Base-by-base conservation (phyloP, 2,113 vertebrate genomes). In the Chloebia gouldiae region DNA sequence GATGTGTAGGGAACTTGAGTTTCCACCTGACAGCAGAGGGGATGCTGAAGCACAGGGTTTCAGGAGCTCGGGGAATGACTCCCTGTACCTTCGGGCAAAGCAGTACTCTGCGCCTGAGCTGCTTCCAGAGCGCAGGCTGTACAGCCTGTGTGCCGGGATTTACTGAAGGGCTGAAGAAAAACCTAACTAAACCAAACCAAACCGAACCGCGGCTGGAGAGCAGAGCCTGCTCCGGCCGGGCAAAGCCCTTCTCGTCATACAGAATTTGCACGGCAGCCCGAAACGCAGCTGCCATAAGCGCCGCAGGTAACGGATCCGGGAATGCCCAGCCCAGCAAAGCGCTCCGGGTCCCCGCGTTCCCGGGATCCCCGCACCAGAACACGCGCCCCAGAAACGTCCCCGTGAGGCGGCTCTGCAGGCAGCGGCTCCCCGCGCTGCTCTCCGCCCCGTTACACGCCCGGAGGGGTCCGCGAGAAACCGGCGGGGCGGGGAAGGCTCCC, bases 1-100 rank as follows among this genome's bases (percentile, higher is more conserved):
- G 2, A 9, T 2, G 44, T 1, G 1, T 1, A 10, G 0, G 1
- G 35, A 87, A 9, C 1, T 0, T 0, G 24, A 83, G 53, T 12
- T 11, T 22, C 47, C 51, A 6, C 3, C 63, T 6, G 4, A 8
- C 3, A 9, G 5, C 6, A 8, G 16, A 3, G 39, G 7, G 5
- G 11, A 20, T 7, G 4, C 14, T 7, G 12, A 22, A 13, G n/a
- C 5, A 0, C 11, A 9, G 70, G 35, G 15, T n/a, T 31, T 39
- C 64, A 11, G 73, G 25, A 91, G 40, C 40, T 40, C 50, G 5
- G 12, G 3, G 80, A 11, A 7, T 9, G 40, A 42, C 49, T 92
- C 84, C 42, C 79, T 1, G 47, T 2, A 13, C 77, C 53, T 54
- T 21, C 10, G 59, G 73, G 85, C 59, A 50, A 24, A 57, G 75